Percentiles rank a stretch among this genome's conserved stretches.
phyloP scores from a whole-genome alignment of 2,113 vertebrate species.

The Myrmophylax atrothorax region DNA sequence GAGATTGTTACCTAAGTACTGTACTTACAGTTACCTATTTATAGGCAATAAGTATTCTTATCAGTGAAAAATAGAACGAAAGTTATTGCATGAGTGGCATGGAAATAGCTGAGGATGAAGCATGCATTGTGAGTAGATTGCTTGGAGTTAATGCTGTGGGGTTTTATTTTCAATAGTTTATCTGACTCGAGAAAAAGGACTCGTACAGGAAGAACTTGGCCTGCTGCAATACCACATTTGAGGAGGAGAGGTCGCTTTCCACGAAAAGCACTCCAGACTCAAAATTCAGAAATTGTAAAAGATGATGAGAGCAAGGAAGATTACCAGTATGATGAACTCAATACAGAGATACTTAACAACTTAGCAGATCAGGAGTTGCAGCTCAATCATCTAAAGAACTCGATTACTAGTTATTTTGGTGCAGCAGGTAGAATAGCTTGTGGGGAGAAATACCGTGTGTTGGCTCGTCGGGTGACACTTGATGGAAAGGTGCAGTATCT shows the following conservation, averaged over 20 bases:
- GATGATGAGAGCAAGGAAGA: slow-evolving; percentile 84
- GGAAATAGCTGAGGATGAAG: not conserved
- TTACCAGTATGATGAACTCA: slow-evolving; percentile 85
- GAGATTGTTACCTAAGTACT: not conserved
- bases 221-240: slow-evolving; percentile 83
- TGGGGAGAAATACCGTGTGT: slow-evolving; percentile 94
- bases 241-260: slow-evolving; percentile 90
- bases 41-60: not conserved
- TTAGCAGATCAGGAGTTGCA: slow-evolving; percentile 91
- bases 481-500: slow-evolving; percentile 99
- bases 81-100: not conserved
- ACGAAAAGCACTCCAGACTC: slow-evolving; percentile 86
- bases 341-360: slow-evolving; percentile 91
- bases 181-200: slow-evolving; percentile 89
- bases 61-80: not conserved
- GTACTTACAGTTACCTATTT: not conserved
- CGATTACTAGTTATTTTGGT: slow-evolving; percentile 97
- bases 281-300: slow-evolving; percentile 87
- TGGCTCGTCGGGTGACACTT: slow-evolving; percentile 93
- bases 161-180: slow-evolving; percentile 54
- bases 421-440: slow-evolving; percentile 96
- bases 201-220: slow-evolving; percentile 85
- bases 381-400: slow-evolving; percentile 95
- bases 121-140: not conserved
- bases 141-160: not conserved